Base-by-base conservation (phyloP, 35 echinoderm and acorn worm genomes). In the Stichopus chloronotus region DNA sequence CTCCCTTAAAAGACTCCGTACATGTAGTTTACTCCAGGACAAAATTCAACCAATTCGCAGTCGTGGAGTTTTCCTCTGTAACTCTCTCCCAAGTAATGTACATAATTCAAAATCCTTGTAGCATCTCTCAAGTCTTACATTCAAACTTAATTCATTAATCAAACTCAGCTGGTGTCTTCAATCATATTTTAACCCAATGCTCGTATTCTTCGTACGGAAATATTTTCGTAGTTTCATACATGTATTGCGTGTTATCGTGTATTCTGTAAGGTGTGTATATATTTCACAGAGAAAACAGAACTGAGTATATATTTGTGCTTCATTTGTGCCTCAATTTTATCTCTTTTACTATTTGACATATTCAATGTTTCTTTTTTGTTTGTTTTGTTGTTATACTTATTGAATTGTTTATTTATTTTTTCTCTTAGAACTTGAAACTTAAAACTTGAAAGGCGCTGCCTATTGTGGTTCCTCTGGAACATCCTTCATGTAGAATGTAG, bases 281-380 rank as follows among this genome's bases (percentile, higher is more conserved):
- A 71, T 71, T 71, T 71, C n/a, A 71, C 63, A 71, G 10, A 71
- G 63, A 71, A 71, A 71, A 13, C 63, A 71, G 63, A 71, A 71
- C n/a, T 11, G 4, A 71, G 63, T 71, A 71, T 71, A 71, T 71
- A 71, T 71, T 71, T 71, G 63, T 71, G 63, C 63, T 4, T 71
- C 10, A 71, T 71, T 71, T 71, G 63, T 71, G 10, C 63, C 63
- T 13, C 63, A 71, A 71, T 71, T 71, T 71, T 71, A 71, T n/a
- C n/a, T 71, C 10, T 11, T 71, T 71, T 71, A 1, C 63, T 13
- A 11, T n/a, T n/a, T 11, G 1, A 71, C 63, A 2, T 71, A 71
- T 71, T 71, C 63, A 13, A 71, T 71, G 63, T 71, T 71, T n/a
- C n/a, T 71, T 71, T 71, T 13, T 71, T 4, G 63, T n/a, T 71